A percentile compares a stretch with the other conserved stretches of the same genome.
phyloP scores from a whole-genome alignment of 1,140 invertebrate species.

The Lasaia peninsularis region DNA sequence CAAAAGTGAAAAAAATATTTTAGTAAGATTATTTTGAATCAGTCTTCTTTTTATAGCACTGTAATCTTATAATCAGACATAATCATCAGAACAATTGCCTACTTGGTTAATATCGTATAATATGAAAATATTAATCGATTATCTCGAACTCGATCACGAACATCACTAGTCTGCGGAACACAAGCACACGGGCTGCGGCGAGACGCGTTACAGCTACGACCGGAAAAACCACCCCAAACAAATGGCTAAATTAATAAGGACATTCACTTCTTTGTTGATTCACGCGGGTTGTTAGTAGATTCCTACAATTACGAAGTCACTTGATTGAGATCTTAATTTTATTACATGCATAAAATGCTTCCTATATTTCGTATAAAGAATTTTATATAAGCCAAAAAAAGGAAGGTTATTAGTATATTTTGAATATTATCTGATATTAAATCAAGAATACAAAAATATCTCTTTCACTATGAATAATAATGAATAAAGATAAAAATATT shows the following conservation, averaged over 20 bases:
- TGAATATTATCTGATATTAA: too few relatives aligned
- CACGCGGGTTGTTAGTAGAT: slow-evolving; percentile 24
- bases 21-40: too few relatives aligned
- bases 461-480: too few relatives aligned
- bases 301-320: slow-evolving; percentile 33
- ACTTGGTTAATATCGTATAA: too few relatives aligned
- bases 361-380: not conserved
- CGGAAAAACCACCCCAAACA: slow-evolving; percentile 62
- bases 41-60: too few relatives aligned
- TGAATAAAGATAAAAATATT: too few relatives aligned
- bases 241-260: slow-evolving; percentile 64
- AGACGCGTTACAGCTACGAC: slow-evolving; percentile 53
- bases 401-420: too few relatives aligned
- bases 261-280: slow-evolving; percentile 37
- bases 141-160: not conserved
- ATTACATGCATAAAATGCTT: slow-evolving; percentile 24
- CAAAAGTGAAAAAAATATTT: too few relatives aligned
- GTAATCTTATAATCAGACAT: too few relatives aligned
- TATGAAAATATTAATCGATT: not conserved
- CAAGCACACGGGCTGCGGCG: slow-evolving; percentile 44
- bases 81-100: too few relatives aligned
- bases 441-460: too few relatives aligned
- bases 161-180: slow-evolving; percentile 30
- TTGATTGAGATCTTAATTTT: slow-evolving; percentile 29
- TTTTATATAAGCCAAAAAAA: too few relatives aligned